Base-by-base conservation (phyloP, 2,113 vertebrate genomes). In the Centropristis striata region DNA sequence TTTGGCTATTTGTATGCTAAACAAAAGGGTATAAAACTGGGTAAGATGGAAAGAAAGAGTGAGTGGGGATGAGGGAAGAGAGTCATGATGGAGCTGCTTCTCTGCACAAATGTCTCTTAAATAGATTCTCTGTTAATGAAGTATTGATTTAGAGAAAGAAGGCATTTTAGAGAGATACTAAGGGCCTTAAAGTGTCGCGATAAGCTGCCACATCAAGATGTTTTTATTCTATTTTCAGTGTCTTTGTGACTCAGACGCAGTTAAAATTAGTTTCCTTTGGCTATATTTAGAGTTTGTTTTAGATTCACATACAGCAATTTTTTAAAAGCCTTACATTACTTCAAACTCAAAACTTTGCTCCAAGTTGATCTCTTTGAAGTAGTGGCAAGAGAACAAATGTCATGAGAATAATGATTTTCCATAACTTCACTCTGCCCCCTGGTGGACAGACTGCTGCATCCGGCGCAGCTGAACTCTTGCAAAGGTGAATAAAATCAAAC, bases 381-480 rank as follows among this genome's bases (percentile, higher is more conserved):
- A 14, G 13, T 37, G 41, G 13, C 37, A 53, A 1, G 1, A 59
- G 2, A 66, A 28, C 21, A 73, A 14, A 39, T 70, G 47, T 41
- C 39, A n/a, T n/a, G 21, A 25, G 16, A 55, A 64, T 14, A 36
- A 68, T 51, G 20, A 44, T 42, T 50, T 83, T 81, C 44, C 20
- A 61, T 57, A 85, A 85, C 71, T 86, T 78, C 28, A 80, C 41
- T 72, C 78, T 92, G 90, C 92, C 92, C 88, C 86, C 90, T 92
- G 67, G 88, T 93, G 92, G 92, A 76, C 66, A 72, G 70, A 71
- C 11, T 13, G 21, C 21, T 55, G 14, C n/a, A 21, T 21, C 1
- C 49, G 4, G 44, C 37, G 16, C 42, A 60, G 2, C 9, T 57
- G 0, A 21, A 72, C 16, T 61, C 4, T 3, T 28, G 18, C 6